Evolutionary conservation across 2,888 invertebrate species (phyloP).

Genomic region (Oligia strigilis): DNA sequence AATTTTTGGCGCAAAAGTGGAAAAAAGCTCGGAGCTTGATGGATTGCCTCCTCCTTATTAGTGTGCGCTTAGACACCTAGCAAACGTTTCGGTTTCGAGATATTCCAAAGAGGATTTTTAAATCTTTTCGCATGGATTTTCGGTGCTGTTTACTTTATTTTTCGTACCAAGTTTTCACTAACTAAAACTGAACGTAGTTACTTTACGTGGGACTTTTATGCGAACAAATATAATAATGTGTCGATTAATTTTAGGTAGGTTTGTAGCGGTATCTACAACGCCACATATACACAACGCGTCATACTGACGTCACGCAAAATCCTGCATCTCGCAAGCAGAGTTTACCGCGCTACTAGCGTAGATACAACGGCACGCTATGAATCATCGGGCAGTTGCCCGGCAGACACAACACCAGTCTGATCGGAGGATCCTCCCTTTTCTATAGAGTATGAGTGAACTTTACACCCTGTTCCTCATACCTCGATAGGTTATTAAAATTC

Average conservation of each 20-base stretch:
- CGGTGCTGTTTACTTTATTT: slow-evolving; percentile 1
- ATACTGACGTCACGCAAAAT: too few species aligned
- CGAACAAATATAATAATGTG: not conserved
- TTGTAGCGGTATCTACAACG: too few species aligned
- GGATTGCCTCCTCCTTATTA: slow-evolving; percentile 78
- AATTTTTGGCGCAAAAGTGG: slow-evolving; percentile 70
- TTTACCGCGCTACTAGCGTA: too few species aligned
- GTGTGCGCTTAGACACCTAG: slow-evolving; percentile 65
- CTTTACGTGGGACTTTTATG: not conserved
- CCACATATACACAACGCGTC: too few species aligned
- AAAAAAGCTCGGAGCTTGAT: slow-evolving; percentile 75
- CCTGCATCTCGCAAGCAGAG: too few species aligned
- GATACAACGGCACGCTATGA: too few species aligned
- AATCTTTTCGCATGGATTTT: slow-evolving; percentile 51
- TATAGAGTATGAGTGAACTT: too few species aligned
- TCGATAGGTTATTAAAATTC: not conserved
- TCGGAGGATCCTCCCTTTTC: too few species aligned
- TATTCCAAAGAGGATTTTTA: slow-evolving; percentile 50
- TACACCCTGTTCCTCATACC: too few species aligned
- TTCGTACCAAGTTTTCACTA: slow-evolving; percentile 2
- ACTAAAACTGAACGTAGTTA: not conserved
- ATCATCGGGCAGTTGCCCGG: too few species aligned
- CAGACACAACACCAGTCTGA: too few species aligned
- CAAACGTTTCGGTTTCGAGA: slow-evolving; percentile 55
- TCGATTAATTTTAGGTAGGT: not conserved